A percentile compares a stretch with the other conserved stretches of the same genome.
Evolutionary conservation across 2,113 vertebrate genomes (phyloP).

Genomic region (Brachyistius frenatus): DNA sequence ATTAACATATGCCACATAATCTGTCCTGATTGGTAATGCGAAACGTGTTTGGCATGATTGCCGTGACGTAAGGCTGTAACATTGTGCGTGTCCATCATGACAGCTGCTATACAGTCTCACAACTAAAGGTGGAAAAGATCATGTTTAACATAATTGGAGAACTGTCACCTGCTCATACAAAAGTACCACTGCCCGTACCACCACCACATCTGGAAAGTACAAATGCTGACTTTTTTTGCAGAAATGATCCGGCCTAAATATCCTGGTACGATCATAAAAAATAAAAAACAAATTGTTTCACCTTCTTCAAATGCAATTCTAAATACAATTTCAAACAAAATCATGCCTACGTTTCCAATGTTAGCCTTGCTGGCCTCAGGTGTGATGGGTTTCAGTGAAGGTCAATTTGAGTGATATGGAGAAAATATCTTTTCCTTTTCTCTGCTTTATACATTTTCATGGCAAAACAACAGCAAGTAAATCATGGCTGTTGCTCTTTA

Average conservation of each 20-base stretch:
- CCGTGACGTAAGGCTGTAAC: conserved; percentile 23
- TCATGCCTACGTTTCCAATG: too few species aligned
- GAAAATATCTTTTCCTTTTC: not conserved
- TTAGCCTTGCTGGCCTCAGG: too few species aligned
- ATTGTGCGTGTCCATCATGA: conserved; percentile 6
- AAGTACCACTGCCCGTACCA: not conserved
- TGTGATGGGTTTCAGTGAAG: not conserved
- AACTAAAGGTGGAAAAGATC: conserved; percentile 27
- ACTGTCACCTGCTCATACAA: not conserved
- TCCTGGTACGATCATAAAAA: not conserved
- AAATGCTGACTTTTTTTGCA: too few species aligned
- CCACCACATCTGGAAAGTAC: too few species aligned
- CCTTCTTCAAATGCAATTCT: not conserved
- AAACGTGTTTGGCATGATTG: conserved; percentile 34
- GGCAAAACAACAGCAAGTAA: not conserved
- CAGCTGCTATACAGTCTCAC: conserved; percentile 10
- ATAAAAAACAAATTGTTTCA: too few species aligned
- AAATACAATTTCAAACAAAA: not conserved
- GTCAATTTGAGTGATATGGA: not conserved
- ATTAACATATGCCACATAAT: conserved; percentile 39
- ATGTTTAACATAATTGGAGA: not conserved
- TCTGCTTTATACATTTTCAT: not conserved
- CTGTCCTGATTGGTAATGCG: conserved; percentile 18
- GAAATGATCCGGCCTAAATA: not conserved
- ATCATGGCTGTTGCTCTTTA: not conserved